Percentiles rank a stretch among this genome's conserved stretches.
phyloP scores from a whole-genome alignment of 2,888 invertebrate species.

The Phengaris alcon region DNA sequence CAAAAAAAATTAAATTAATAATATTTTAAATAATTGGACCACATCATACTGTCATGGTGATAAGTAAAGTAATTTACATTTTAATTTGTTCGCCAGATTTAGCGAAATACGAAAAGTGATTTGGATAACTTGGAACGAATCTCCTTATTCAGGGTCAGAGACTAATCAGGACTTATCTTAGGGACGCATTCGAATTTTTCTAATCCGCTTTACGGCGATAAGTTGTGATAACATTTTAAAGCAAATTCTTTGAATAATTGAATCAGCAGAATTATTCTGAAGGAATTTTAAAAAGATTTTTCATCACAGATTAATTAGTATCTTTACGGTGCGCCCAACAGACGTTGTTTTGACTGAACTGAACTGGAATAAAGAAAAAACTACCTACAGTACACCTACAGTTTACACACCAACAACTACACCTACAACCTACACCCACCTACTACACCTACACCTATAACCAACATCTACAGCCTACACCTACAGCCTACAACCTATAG shows the following conservation, averaged over 20 bases:
- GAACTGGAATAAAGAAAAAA: too few relatives aligned
- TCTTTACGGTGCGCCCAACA: too few relatives aligned
- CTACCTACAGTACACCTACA: too few relatives aligned
- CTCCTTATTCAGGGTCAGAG: constrained; percentile 35
- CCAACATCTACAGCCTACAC: too few relatives aligned
- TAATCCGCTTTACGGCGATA: constrained; percentile 28
- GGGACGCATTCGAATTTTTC: constrained; percentile 29
- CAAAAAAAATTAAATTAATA: too few relatives aligned
- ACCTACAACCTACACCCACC: too few relatives aligned
- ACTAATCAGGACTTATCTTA: constrained; percentile 33
- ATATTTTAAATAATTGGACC: constrained; percentile 34
- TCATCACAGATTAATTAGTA: too few relatives aligned
- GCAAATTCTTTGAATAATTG: constrained; percentile 27
- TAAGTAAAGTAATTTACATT: constrained; percentile 58
- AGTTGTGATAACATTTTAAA: constrained; percentile 29
- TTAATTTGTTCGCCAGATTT: constrained; percentile 53
- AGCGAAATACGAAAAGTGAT: constrained; percentile 43
- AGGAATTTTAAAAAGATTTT: too few relatives aligned
- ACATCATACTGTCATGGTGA: constrained; percentile 34
- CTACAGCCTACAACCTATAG: too few relatives aligned
- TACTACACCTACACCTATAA: too few relatives aligned
- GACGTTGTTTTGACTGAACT: too few relatives aligned
- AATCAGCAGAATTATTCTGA: background rate
- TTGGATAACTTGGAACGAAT: constrained; percentile 37
- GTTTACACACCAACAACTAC: too few relatives aligned